phyloP scores from a whole-genome alignment of 1,140 invertebrate species.

The Drosophila rhopaloa region DNA sequence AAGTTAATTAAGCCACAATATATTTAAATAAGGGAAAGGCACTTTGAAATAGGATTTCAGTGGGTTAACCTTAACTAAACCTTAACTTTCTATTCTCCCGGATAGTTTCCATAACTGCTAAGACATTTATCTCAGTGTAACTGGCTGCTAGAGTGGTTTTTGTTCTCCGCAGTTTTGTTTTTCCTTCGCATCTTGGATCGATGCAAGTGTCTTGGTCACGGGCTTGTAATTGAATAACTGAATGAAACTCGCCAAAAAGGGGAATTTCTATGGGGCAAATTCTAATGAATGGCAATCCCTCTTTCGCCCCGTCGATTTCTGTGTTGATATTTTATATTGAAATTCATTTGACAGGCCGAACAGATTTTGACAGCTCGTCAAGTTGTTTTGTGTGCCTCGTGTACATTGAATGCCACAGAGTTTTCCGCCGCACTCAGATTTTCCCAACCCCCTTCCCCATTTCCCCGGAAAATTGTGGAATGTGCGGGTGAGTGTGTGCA shows the following conservation, averaged over 20 bases:
- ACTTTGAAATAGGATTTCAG: too few species aligned
- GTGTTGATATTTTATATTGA: conserved; percentile 22
- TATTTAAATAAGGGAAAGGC: too few species aligned
- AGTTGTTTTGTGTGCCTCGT: conserved; percentile 13
- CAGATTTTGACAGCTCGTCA: conserved; percentile 70
- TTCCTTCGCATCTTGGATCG: conserved; percentile 3
- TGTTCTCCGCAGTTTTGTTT: conserved; percentile 18
- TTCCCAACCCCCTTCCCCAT: neutral
- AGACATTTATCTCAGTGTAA: conserved; percentile 3
- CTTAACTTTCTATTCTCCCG: too few species aligned
- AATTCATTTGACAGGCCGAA: conserved; percentile 50
- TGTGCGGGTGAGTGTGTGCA: conserved; percentile 13
- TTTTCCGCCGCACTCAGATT: neutral
- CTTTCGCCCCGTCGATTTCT: conserved; percentile 13
- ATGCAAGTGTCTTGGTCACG: conserved; percentile 31
- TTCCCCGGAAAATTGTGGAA: neutral
- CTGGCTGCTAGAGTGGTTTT: conserved; percentile 4
- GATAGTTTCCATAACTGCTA: neutral
- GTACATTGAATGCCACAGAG: conserved; percentile 3
- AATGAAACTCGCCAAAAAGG: conserved; percentile 1
- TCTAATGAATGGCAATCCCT: conserved; percentile 8
- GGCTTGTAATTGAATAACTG: conserved; percentile 48
- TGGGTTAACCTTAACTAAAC: too few species aligned
- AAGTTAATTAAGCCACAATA: too few species aligned
- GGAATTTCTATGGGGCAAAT: conserved; percentile 1